Base-by-base conservation (phyloP, 2,888 invertebrate species). In the Agriopis aurantiaria region DNA sequence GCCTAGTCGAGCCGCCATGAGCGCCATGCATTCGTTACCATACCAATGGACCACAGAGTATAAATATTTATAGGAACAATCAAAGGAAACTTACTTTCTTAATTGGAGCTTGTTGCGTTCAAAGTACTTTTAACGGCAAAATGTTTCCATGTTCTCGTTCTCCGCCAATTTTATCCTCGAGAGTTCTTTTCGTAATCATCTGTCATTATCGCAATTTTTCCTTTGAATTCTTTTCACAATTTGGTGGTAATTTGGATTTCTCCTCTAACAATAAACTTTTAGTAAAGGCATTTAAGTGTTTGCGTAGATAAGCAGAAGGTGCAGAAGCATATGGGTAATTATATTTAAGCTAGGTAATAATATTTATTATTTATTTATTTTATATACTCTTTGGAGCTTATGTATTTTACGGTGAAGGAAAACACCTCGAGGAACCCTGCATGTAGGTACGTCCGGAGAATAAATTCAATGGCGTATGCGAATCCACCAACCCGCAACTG, bases 1-100 rank as follows among this genome's bases (percentile, higher is more conserved):
- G 67, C 61, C 61, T 45, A 33, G 33, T 0, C 43, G 8, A 62
- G 74, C 77, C 72, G 75, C 78, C 77, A 79, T 74, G 74, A 78
- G 78, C 77, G 76, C 72, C 76, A 75, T 79, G 87, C 84, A 86
- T 86, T 85, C 83, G 81, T 86, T 87, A 85, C 59, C 83, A 85
- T 85, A 85, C 73, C 81, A 85, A 83, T 82, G 80, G 75, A 74
- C 77, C 59, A 63, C 40, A 58, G 51, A 56, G 65, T 59, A 79
- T 82, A 80, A 79, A 83, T 83, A 82, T 82, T 80, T 69, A 82
- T 81, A 79, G 74, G 72, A 64, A 70, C 65, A 71, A 70, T 78
- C 75, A 80, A 73, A 74, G 75, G 72, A 76, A 78, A 77, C 75
- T 76, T 75, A 76, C 70, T 75, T 76, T 71, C 76, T 73, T 75